Evolutionary conservation across 2,888 invertebrate species (phyloP).

Genomic region (Asteroscopus sphinx): DNA sequence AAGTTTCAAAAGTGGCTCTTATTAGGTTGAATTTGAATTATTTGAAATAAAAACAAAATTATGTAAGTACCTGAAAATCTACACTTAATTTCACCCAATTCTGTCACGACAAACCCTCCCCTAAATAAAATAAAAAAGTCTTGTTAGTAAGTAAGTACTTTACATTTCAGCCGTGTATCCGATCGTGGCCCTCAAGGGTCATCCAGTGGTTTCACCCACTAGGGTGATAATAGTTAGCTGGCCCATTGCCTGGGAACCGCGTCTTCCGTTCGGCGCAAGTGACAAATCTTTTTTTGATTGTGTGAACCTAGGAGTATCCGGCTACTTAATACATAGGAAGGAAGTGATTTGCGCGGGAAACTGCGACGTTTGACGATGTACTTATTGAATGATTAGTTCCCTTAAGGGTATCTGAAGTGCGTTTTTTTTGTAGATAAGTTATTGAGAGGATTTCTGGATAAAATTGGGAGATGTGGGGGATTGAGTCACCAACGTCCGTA

Average conservation of each 20-base stretch:
- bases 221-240: slow-evolving; percentile 81
- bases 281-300: slow-evolving; percentile 90
- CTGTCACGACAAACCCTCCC: too few species aligned
- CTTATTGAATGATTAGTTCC: slow-evolving; percentile 41
- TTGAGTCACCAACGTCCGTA: too few species aligned
- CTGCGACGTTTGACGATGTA: slow-evolving; percentile 22
- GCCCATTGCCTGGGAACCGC: slow-evolving; percentile 79
- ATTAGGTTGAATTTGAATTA: too few species aligned
- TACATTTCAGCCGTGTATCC: slow-evolving; percentile 19
- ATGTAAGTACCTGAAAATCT: too few species aligned
- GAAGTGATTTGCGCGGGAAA: slow-evolving; percentile 56
- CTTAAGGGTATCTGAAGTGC: slow-evolving; percentile 10
- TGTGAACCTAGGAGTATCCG: slow-evolving; percentile 79
- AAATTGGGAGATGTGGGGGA: background rate
- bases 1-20: too few species aligned
- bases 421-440: background rate
- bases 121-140: too few species aligned
- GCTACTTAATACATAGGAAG: slow-evolving; percentile 61
- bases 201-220: slow-evolving; percentile 74
- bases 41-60: too few species aligned
- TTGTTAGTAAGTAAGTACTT: background rate
- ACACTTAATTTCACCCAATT: too few species aligned
- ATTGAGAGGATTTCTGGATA: background rate
- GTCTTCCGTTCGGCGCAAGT: slow-evolving; percentile 77
- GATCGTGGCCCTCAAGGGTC: slow-evolving; percentile 73